Evolutionary conservation across 2,888 invertebrate genomes (phyloP).

Genomic region (Pterostichus niger): DNA sequence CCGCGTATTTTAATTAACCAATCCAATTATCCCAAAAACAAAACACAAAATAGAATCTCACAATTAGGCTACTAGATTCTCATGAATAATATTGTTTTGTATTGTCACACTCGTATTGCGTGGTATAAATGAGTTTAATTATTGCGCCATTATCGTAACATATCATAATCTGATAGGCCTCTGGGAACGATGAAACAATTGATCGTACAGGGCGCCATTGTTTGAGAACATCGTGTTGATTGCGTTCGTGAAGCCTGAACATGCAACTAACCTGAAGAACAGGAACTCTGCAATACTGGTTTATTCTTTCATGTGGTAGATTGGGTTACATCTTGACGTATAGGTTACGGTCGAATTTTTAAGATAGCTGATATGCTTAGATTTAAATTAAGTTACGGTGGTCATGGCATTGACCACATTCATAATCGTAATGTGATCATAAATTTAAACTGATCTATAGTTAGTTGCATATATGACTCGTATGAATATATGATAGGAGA

Average conservation of each 20-base stretch:
- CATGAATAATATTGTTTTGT: constrained; percentile 47
- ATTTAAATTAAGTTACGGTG: background rate
- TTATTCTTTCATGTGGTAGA: constrained; percentile 13
- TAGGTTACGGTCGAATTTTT: background rate
- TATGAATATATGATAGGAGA: background rate
- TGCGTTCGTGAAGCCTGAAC: constrained; percentile 1
- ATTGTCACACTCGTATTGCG: constrained; percentile 48
- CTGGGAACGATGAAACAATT: constrained; percentile 42
- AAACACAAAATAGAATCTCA: constrained; percentile 53
- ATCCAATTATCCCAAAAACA: constrained; percentile 51
- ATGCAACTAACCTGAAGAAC: constrained; percentile 25
- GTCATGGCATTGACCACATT: background rate
- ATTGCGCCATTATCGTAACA: constrained; percentile 32
- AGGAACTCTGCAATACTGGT: constrained; percentile 19
- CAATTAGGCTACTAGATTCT: constrained; percentile 46
- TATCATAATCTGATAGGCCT: constrained; percentile 35
- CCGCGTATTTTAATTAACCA: constrained; percentile 52
- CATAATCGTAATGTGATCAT: constrained; percentile 1
- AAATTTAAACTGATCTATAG: background rate
- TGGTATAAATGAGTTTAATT: constrained; percentile 50
- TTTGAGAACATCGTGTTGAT: constrained; percentile 34
- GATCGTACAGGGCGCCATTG: constrained; percentile 27
- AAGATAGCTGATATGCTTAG: background rate
- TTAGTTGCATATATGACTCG: background rate
- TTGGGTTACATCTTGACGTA: constrained; percentile 5